A percentile compares a stretch with the other conserved stretches of the same genome.
Conservation (phyloP, 2,888 invertebrate genomes). For the Hypena proboscidalis region DNA sequence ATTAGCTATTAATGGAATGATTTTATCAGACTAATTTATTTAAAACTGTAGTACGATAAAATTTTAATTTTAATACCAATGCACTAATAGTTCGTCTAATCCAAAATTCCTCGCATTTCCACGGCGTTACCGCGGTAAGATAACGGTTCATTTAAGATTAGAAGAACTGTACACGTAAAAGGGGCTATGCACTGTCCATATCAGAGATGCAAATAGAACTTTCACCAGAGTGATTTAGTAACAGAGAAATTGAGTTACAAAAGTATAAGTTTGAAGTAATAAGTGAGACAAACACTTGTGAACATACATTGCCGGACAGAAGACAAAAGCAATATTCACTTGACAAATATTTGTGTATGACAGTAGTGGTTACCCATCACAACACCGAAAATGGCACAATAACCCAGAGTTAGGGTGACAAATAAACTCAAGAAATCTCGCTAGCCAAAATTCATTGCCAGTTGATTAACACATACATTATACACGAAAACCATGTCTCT, state of each 20-base stretch:
- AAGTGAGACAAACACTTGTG: conserved; percentile 35
- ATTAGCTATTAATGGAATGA: conserved; percentile 8
- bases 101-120: background rate
- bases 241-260: conserved; percentile 39
- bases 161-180: conserved; percentile 13
- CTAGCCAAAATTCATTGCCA: conserved; percentile 38
- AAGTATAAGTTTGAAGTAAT: conserved; percentile 33
- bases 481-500: conserved; percentile 42
- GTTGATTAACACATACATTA: conserved; percentile 36
- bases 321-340: conserved; percentile 40
- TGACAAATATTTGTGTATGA: conserved; percentile 38
- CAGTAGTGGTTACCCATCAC: conserved; percentile 46
- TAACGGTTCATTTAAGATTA: background rate
- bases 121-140: background rate
- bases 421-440: conserved; percentile 45
- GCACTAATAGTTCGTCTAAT: background rate
- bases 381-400: conserved; percentile 73
- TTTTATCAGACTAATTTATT: conserved; percentile 5
- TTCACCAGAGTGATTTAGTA: conserved; percentile 35
- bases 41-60: conserved; percentile 2
- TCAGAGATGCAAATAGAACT: conserved; percentile 24
- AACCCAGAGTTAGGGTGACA: conserved; percentile 55
- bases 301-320: conserved; percentile 45
- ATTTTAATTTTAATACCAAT: conserved; percentile 1
- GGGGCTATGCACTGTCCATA: conserved; percentile 17